Evolutionary conservation across 1,140 invertebrate species (phyloP).

Genomic region (Homarus americanus): DNA sequence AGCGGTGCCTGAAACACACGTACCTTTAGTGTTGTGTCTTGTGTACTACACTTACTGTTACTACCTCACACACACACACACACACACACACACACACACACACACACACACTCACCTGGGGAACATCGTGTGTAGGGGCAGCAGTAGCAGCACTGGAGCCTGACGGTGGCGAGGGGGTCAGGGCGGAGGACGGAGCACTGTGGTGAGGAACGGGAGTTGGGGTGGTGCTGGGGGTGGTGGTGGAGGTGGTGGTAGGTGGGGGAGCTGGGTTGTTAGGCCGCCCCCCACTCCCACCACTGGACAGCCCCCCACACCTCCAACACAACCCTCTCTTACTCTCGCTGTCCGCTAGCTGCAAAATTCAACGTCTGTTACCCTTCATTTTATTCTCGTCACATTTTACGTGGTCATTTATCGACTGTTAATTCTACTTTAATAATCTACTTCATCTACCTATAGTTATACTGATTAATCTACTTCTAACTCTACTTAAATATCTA

Average conservation of each 20-base stretch:
- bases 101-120: conserved; percentile 27
- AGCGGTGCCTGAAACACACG: conserved; percentile 57
- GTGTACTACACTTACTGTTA: too few relatives aligned
- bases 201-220: too few relatives aligned
- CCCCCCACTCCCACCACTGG: neutral
- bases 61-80: too few relatives aligned
- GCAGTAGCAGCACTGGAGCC: neutral
- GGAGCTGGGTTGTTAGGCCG: neutral
- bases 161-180: neutral
- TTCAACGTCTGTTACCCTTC: too few relatives aligned
- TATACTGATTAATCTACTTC: too few relatives aligned
- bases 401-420: too few relatives aligned
- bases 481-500: too few relatives aligned
- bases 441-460: too few relatives aligned
- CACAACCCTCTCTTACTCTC: conserved; percentile 61
- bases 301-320: conserved; percentile 38
- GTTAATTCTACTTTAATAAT: too few relatives aligned
- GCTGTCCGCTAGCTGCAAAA: conserved; percentile 47
- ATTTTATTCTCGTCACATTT: too few relatives aligned
- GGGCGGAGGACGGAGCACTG: neutral
- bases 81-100: neutral
- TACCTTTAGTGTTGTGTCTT: neutral
- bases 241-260: conserved; percentile 7
- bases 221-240: neutral
- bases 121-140: conserved; percentile 2